Percentiles rank a stretch among this genome's conserved stretches.
Evolutionary conservation across 2,113 vertebrate genomes (phyloP).

Genomic region (Coturnix japonica): DNA sequence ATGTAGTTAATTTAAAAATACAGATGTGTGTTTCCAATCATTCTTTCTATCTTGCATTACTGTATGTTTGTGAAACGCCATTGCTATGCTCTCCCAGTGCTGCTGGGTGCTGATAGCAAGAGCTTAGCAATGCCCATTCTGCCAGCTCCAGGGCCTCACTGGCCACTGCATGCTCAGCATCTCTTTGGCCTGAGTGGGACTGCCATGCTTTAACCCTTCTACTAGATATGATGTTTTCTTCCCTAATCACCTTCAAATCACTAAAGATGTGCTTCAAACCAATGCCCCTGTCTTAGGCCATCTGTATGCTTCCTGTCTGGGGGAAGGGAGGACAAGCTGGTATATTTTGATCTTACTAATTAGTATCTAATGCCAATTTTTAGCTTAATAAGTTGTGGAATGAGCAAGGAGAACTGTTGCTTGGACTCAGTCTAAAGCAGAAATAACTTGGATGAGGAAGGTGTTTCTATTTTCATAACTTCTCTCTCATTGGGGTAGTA

Average conservation of each 20-base stretch:
- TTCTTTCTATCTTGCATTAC: constrained; percentile 2
- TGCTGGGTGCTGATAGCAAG: too few relatives aligned
- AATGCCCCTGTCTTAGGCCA: not conserved
- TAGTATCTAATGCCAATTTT: not conserved
- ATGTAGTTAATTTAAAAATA: constrained; percentile 68
- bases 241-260: not conserved
- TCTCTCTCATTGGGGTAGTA: constrained; percentile 34
- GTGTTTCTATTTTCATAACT: constrained; percentile 38
- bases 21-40: constrained; percentile 3
- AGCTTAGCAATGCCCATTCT: not conserved
- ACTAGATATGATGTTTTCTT: not conserved
- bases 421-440: not conserved
- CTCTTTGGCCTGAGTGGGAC: not conserved
- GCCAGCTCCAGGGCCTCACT: rapidly evolving
- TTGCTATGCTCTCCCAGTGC: not conserved
- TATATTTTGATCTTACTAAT: constrained; percentile 28
- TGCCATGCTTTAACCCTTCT: not conserved
- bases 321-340: not conserved
- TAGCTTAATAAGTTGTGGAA: not conserved
- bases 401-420: not conserved
- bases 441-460: constrained; percentile 13
- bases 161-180: not conserved
- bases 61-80: not conserved
- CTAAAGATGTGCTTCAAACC: not conserved
- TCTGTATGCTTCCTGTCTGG: not conserved